phyloP scores from a whole-genome alignment of 2,888 invertebrate species.

The Hoplodrina blanda region DNA sequence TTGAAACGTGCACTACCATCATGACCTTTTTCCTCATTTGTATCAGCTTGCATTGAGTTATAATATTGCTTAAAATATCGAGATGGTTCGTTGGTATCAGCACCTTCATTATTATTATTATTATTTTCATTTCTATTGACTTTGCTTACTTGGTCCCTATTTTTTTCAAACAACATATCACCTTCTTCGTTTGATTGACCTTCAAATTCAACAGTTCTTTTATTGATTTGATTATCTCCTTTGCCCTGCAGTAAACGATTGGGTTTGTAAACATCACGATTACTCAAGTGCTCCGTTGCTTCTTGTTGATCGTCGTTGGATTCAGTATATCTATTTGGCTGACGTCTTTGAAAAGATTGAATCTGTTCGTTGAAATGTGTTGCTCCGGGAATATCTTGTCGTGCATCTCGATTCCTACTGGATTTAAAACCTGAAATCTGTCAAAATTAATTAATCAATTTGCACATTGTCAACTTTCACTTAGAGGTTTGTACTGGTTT shows the following conservation, averaged over 20 bases:
- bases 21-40: conserved; percentile 66
- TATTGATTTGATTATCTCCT: conserved; percentile 62
- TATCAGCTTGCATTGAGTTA: conserved; percentile 69
- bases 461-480: conserved; percentile 18
- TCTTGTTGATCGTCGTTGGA: conserved; percentile 67
- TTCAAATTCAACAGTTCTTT: conserved; percentile 64
- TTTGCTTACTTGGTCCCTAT: conserved; percentile 64
- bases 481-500: neutral
- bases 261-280: conserved; percentile 61
- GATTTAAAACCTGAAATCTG: conserved; percentile 71
- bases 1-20: conserved; percentile 64
- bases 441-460: conserved; percentile 21
- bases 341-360: conserved; percentile 53
- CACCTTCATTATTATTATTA: conserved; percentile 66
- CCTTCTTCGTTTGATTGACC: conserved; percentile 68
- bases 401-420: conserved; percentile 61
- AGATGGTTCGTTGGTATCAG: conserved; percentile 65
- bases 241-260: conserved; percentile 60
- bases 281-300: conserved; percentile 62
- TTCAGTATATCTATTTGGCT: conserved; percentile 65
- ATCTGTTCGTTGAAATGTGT: conserved; percentile 52
- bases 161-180: conserved; percentile 72
- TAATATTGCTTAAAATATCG: conserved; percentile 70
- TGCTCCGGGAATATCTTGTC: conserved; percentile 61
- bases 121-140: conserved; percentile 68